phyloP scores from a whole-genome alignment of 2,113 vertebrate species.

The Porphyrio hochstetteri region DNA sequence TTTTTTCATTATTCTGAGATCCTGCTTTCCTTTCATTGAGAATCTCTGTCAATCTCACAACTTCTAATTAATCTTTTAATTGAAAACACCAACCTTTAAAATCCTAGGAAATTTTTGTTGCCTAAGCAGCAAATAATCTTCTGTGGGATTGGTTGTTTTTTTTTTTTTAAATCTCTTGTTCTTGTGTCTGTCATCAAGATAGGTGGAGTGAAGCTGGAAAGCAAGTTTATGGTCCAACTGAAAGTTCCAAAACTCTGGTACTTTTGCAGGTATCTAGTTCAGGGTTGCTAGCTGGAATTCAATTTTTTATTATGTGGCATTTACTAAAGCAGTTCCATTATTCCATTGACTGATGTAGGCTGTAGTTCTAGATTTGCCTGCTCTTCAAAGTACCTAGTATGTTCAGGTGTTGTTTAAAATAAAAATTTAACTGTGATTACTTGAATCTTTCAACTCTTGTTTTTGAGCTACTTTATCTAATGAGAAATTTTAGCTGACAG shows the following conservation, averaged over 20 bases:
- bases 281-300: slow-evolving; percentile 8
- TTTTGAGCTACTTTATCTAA: background rate
- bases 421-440: background rate
- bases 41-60: background rate
- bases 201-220: background rate
- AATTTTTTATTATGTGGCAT: background rate
- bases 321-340: background rate
- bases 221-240: rapidly evolving
- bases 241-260: background rate
- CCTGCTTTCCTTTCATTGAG: background rate
- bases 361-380: background rate
- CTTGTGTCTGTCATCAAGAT: background rate
- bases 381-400: background rate
- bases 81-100: background rate
- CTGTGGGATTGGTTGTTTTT: background rate
- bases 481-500: background rate
- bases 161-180: background rate
- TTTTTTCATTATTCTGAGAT: background rate
- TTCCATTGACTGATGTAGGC: background rate
- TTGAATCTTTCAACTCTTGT: background rate
- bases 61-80: background rate
- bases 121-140: background rate
- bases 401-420: background rate
- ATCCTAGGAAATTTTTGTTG: background rate
- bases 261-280: background rate